Conservation (phyloP, 2,797 vertebrate genomes). For the Petrocephalus sullivani region DNA sequence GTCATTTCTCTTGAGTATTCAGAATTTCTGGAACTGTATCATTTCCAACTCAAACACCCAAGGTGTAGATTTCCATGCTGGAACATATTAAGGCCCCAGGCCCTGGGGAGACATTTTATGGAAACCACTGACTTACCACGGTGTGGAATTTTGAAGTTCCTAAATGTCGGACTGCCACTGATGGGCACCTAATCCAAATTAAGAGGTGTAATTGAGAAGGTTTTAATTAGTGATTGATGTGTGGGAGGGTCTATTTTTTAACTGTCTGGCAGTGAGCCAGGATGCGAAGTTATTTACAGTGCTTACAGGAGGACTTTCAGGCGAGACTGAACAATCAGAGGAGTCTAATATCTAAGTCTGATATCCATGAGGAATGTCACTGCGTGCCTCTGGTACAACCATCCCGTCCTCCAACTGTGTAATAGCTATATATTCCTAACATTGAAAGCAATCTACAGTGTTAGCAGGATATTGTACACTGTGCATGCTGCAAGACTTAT, state of each 20-base stretch:
- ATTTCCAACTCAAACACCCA: not conserved
- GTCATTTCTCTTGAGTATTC: not conserved
- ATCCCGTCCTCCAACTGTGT: not conserved
- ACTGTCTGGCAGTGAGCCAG: not conserved
- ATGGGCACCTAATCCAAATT: not conserved
- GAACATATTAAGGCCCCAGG: not conserved
- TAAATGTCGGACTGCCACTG: not conserved
- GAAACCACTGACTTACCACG: not conserved
- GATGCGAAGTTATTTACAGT: too few species aligned
- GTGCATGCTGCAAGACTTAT: not conserved
- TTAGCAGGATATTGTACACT: not conserved
- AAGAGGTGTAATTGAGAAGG: not conserved
- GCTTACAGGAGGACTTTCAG: not conserved
- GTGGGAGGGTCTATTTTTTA: not conserved
- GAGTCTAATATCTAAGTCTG: not conserved
- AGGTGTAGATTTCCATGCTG: not conserved
- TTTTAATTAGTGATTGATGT: not conserved
- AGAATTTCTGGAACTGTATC: not conserved
- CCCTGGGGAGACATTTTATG: not conserved
- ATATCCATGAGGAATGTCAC: not conserved
- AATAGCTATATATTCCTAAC: not conserved
- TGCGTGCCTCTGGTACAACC: not conserved
- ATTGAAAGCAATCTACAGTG: not conserved
- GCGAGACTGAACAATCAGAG: not conserved
- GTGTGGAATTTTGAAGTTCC: not conserved